phyloP scores from a whole-genome alignment of 2,797 vertebrate genomes.

The Xiphorhynchus erythropygius region DNA sequence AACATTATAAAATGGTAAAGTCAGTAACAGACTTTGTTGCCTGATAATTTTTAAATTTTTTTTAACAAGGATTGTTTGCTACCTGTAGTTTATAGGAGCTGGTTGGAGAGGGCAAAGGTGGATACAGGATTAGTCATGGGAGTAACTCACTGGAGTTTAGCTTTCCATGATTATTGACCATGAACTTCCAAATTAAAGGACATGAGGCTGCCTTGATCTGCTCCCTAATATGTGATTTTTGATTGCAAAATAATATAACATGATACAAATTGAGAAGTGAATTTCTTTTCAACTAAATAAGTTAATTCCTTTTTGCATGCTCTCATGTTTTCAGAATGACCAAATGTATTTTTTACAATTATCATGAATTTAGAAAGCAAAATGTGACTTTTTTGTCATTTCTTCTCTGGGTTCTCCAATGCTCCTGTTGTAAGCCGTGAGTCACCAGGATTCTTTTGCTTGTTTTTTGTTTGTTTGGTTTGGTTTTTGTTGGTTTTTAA shows the following conservation, averaged over 20 bases:
- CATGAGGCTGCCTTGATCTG: not conserved
- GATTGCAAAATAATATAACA: not conserved
- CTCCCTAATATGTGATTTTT: not conserved
- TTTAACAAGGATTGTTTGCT: not conserved
- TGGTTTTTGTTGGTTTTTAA: accelerated
- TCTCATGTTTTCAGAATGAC: not conserved
- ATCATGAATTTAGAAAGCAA: not conserved
- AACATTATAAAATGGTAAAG: not conserved
- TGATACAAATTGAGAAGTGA: not conserved
- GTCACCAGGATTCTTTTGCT: not conserved
- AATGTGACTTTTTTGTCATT: not conserved
- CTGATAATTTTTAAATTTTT: not conserved
- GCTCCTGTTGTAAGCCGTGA: not conserved
- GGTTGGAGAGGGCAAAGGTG: not conserved
- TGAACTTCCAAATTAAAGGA: not conserved
- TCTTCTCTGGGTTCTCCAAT: not conserved
- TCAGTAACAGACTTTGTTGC: accelerated
- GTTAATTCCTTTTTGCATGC: accelerated
- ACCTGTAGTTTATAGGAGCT: not conserved
- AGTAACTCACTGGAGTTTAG: not conserved
- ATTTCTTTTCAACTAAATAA: not conserved
- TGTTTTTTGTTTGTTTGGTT: accelerated
- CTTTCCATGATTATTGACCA: not conserved
- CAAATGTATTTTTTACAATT: not conserved
- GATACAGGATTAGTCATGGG: not conserved